Evolutionary conservation across 2,888 invertebrate species (phyloP).

Genomic region (Idaea biselata): DNA sequence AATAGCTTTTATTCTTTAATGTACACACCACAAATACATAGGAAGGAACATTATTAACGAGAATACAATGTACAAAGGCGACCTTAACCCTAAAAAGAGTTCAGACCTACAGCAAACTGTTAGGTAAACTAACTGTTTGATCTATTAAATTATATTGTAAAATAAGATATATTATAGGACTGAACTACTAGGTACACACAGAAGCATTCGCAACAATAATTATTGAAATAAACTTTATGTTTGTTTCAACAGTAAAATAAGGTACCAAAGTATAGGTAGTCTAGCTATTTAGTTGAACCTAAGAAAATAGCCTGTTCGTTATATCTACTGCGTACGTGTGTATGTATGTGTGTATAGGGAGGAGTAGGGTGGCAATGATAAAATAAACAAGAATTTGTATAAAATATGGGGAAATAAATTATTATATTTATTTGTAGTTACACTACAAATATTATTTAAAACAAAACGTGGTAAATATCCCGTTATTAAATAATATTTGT

Average conservation of each 20-base stretch:
- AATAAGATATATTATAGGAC: not conserved
- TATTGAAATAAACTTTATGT: constrained; percentile 11
- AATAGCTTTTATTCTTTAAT: too few relatives aligned
- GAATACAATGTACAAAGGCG: too few relatives aligned
- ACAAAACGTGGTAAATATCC: too few relatives aligned
- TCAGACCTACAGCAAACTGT: too few relatives aligned
- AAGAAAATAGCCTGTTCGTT: constrained; percentile 64
- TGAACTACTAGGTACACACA: constrained; percentile 4
- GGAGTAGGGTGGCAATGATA: constrained; percentile 42
- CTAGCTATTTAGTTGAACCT: constrained; percentile 56
- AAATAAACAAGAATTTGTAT: too few relatives aligned
- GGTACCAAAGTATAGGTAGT: constrained; percentile 24
- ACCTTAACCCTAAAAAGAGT: too few relatives aligned
- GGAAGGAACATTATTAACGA: too few relatives aligned
- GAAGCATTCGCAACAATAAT: not conserved
- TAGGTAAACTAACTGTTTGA: too few relatives aligned
- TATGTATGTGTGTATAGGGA: constrained; percentile 29
- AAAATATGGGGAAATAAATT: not conserved
- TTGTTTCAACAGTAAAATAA: constrained; percentile 22
- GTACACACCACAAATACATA: too few relatives aligned
- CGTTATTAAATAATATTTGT: too few relatives aligned
- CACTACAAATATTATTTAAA: not conserved
- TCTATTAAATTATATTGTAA: too few relatives aligned
- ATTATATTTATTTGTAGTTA: not conserved
- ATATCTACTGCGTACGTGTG: constrained; percentile 50